Base-by-base conservation (phyloP, 2,113 vertebrate species). In the Axis porcinus region DNA sequence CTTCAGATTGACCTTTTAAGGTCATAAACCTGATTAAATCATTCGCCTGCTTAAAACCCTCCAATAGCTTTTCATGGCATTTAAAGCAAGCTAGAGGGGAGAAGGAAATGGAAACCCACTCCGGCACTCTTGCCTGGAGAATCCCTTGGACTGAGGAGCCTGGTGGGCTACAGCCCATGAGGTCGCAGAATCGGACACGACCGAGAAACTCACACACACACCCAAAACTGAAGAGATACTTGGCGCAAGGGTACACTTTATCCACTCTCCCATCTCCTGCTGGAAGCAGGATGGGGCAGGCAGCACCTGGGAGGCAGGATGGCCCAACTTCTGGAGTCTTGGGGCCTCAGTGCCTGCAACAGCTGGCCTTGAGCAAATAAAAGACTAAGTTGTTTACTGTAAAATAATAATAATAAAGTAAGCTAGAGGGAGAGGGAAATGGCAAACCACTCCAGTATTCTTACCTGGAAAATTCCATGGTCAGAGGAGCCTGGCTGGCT, bases 1-100 rank as follows among this genome's bases (percentile, higher is more conserved):
- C 50, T 84, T 95, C 55, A 40, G 47, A 84, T 12, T 93, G 82
- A 97, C 40, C 33, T 91, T 96, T 93, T 86, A 83, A 67, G 78
- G n/a, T 45, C 40, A 90, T 64, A 96, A 95, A 43, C 87, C 52
- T 91, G 45, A 84, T 82, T 47, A 64, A 57, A 23, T 64, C 36
- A 64, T 36, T 52, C 36, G 50, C n/a, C 62, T 70, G 86, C 55
- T 81, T 92, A 70, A 92, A 96, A 70, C 5, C 47, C 64, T 91
- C 67, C 54, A 28, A 8, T 45, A 27, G 43, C 70, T 74, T 74
- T 74, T 74, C 36, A 43, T 14, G 25, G 70, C 36, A 74, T 43
- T 25, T 74, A 76, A 76, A 76, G 70, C 3, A 43, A 76, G 70
- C 70, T 43, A 76, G 36, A 76, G 21, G 21, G 70, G 36, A 27